Evolutionary conservation across 2,113 vertebrate species (phyloP).

Genomic region (Malurus elegans): DNA sequence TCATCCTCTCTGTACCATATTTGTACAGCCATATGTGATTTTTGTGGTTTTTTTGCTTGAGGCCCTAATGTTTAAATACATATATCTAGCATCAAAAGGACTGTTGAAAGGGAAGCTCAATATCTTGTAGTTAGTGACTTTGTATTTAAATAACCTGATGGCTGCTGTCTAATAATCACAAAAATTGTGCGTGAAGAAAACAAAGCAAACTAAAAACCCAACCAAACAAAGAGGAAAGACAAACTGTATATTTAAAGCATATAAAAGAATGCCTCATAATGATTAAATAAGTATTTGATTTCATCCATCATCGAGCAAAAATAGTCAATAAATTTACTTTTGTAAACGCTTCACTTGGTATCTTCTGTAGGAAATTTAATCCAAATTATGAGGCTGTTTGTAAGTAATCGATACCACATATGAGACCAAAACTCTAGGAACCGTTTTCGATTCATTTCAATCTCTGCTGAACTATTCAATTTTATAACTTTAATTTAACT

Average conservation of each 20-base stretch:
- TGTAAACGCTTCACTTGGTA: neutral
- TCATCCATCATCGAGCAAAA: neutral
- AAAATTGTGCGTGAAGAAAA: neutral
- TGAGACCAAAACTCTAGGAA: neutral
- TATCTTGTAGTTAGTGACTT: neutral
- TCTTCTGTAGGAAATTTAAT: neutral
- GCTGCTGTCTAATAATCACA: neutral
- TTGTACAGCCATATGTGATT: neutral
- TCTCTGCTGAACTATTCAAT: neutral
- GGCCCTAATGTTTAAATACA: neutral
- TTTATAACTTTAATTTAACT: neutral
- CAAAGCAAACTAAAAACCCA: neutral
- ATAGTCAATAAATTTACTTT: neutral
- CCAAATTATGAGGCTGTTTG: neutral
- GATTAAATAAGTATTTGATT: neutral
- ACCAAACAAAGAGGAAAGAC: accelerated
- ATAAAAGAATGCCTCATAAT: neutral
- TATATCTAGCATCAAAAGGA: neutral
- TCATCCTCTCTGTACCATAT: neutral
- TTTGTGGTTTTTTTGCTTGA: neutral
- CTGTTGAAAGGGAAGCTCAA: neutral
- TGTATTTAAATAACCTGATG: neutral
- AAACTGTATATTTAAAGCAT: neutral
- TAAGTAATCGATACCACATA: neutral
- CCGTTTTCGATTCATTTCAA: neutral